Evolutionary conservation across 2,113 vertebrate genomes (phyloP).

Genomic region (Rhipidura dahli): DNA sequence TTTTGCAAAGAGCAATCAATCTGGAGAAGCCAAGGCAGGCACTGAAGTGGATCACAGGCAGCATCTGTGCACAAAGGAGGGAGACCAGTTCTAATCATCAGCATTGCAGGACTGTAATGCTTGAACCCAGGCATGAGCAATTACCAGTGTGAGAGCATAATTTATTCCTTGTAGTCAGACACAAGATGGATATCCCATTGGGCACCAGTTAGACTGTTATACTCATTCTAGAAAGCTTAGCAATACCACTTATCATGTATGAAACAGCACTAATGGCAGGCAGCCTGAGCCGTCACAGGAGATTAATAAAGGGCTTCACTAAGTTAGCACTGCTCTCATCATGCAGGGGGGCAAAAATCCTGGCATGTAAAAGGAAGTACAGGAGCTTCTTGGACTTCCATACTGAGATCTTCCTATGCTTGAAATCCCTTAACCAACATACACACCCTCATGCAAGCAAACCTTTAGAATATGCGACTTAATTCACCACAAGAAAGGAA

Average conservation of each 20-base stretch:
- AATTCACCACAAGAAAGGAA: background rate
- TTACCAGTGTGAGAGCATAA: conserved; percentile 19
- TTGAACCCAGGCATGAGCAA: conserved; percentile 9
- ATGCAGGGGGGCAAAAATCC: background rate
- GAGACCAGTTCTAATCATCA: background rate
- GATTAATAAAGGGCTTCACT: background rate
- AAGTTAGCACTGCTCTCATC: background rate
- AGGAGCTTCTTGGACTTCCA: background rate
- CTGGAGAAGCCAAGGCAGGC: background rate
- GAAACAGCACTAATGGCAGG: background rate
- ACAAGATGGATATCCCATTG: conserved; percentile 14
- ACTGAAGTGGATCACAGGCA: background rate
- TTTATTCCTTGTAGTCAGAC: conserved; percentile 17
- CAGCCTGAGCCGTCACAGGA: background rate
- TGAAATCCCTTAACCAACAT: background rate
- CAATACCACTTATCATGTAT: background rate
- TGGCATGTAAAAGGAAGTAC: background rate
- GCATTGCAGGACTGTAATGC: background rate
- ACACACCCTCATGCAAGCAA: background rate
- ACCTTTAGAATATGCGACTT: background rate
- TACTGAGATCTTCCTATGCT: background rate
- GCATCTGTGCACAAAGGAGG: background rate
- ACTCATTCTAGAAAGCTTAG: conserved; percentile 12
- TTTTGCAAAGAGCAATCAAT: background rate
- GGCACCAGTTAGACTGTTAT: background rate